Conservation (phyloP, 2,113 vertebrate genomes). For the Gopherus evgoodei region DNA sequence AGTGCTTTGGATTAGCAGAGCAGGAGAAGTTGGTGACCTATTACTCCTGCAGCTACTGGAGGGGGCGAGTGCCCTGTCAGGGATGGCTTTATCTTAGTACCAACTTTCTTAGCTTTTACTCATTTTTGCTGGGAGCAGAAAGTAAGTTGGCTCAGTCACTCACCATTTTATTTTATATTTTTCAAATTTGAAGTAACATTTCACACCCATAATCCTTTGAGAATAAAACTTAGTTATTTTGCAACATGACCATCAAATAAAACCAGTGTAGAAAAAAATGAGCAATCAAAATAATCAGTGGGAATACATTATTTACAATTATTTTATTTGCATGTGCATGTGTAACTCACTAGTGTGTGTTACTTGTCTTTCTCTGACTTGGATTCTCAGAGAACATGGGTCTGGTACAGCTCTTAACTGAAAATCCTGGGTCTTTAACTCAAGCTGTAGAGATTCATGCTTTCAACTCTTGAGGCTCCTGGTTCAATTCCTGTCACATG, state of each 20-base stretch:
- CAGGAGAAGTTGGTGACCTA: constrained; percentile 97
- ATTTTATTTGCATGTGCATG: background rate
- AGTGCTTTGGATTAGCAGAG: constrained; percentile 92
- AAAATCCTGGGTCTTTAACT: background rate
- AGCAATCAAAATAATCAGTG: background rate
- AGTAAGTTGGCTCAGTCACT: constrained; percentile 76
- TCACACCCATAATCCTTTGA: background rate
- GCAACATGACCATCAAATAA: background rate
- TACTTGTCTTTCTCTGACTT: background rate
- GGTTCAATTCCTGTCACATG: background rate
- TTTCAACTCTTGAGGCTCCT: background rate
- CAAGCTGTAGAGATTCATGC: background rate
- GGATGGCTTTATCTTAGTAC: constrained; percentile 99
- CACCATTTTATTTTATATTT: background rate
- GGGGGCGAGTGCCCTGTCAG: constrained; percentile 95
- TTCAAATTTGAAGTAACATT: background rate
- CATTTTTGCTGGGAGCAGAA: constrained; percentile 94
- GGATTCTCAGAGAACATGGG: background rate
- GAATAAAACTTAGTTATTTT: background rate
- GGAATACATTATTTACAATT: background rate
- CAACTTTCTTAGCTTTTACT: constrained; percentile 98
- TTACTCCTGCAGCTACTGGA: constrained; percentile 99
- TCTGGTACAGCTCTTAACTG: background rate
- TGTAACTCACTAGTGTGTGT: background rate
- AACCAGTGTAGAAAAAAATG: background rate